phyloP scores from a whole-genome alignment of 2,888 invertebrate genomes.

The Choristoneura rosaceana region DNA sequence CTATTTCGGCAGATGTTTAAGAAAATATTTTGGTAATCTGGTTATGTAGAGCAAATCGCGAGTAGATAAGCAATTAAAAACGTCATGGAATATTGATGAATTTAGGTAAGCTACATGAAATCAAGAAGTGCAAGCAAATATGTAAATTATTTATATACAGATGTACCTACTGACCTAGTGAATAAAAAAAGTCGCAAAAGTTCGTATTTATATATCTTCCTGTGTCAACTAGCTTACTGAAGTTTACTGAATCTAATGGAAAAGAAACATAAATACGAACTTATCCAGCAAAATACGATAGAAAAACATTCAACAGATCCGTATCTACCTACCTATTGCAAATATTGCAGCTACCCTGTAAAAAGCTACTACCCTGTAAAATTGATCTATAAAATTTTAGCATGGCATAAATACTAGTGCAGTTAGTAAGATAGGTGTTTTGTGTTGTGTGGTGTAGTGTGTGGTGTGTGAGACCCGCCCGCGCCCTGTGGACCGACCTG shows the following conservation, averaged over 20 bases:
- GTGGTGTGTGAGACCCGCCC: slow-evolving; percentile 71
- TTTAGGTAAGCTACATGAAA: background rate
- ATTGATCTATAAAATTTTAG: background rate
- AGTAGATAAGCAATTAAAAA: slow-evolving; percentile 65
- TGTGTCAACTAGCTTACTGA: too few relatives aligned
- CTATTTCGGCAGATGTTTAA: background rate
- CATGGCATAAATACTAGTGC: slow-evolving; percentile 4
- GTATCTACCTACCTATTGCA: background rate
- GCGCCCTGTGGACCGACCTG: slow-evolving; percentile 89
- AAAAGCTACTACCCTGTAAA: background rate
- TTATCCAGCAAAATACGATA: too few relatives aligned
- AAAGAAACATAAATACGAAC: too few relatives aligned
- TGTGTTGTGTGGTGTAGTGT: slow-evolving; percentile 50
- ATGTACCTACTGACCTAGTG: too few relatives aligned
- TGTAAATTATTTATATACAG: background rate
- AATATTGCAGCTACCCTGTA: background rate
- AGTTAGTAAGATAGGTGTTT: slow-evolving; percentile 42
- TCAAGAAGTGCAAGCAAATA: background rate
- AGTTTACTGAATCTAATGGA: too few relatives aligned
- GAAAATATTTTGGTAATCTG: slow-evolving; percentile 13
- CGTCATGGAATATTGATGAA: background rate
- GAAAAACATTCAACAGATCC: too few relatives aligned
- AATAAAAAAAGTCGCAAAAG: too few relatives aligned
- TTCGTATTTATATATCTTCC: too few relatives aligned
- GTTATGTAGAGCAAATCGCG: slow-evolving; percentile 61